Base-by-base conservation (phyloP, 1,140 invertebrate genomes). In the Leptestheria dahalacensis region DNA sequence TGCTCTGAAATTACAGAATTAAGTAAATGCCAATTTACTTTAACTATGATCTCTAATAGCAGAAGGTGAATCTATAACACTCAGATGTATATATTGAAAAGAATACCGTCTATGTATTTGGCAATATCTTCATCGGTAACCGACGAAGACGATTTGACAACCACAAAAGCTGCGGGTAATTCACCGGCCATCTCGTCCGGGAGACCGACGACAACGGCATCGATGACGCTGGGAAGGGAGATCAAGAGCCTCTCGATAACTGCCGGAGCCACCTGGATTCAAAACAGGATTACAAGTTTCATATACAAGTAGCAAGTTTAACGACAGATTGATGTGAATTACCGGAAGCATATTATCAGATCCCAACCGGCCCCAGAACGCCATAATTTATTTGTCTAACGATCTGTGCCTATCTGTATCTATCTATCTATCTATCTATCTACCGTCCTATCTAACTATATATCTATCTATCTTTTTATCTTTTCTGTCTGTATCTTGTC, bases 161-260 rank as follows among this genome's bases (percentile, higher is more conserved):
- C 85, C n/a, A 89, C 75, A 67, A 83, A 89, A 1, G 86, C 86
- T 67, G 75, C 75, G 0, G 86, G 86, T 1, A 86, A 66, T 74
- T 90, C 86, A 11, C 84, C 85, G 1, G 79, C 79, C 6, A 79
- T 68, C 1, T 74, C 69, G 68, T 91, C 80, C 0, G 85, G 84
- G 1, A 88, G 74, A 0, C 88, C 88, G 21, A 91, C 80, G 0
- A 92, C 87, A 1, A 85, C 87, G 10, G 64, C 71, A 57, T 78
- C 76, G 15, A 64, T 63, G 11, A 78, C 67, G 3, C 62, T 66
- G 2, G 71, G 68, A 63, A 78, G 73, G 15, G 62, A 63, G 6
- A 75, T 62, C 10, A 78, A 64, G n/a, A 78, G 20, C 48, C 70
- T 69, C 66, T 79, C 77, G n/a, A 78, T 61, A 61, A 76, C 73